These are phyloP conservation scores for Cynaeus angustus DNA, from an alignment of 2,888 invertebrate genomes.

Conservation along the genomic window DNA sequence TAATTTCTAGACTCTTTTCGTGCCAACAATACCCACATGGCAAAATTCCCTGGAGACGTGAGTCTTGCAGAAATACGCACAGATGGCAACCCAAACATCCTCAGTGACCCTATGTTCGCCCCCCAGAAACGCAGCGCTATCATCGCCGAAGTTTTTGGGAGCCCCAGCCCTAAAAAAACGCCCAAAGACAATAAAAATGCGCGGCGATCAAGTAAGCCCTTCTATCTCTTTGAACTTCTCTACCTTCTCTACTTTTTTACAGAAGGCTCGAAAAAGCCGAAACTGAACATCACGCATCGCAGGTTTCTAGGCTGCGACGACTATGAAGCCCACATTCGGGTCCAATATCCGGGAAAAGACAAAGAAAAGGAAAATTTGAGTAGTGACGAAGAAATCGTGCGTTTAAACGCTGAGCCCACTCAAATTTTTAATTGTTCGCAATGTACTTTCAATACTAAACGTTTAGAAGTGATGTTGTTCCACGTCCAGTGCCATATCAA, in stretches of 20 bases:
- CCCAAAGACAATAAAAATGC: slow-evolving; percentile 58
- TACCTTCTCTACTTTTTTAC: background rate
- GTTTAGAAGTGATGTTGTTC: slow-evolving; percentile 83
- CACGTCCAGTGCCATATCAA: slow-evolving; percentile 83
- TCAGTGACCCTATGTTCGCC: slow-evolving; percentile 76
- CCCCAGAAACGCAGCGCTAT: slow-evolving; percentile 74
- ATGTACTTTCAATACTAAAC: slow-evolving; percentile 76
- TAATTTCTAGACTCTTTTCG: slow-evolving; percentile 73
- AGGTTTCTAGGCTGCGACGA: slow-evolving; percentile 71
- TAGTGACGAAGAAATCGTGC: slow-evolving; percentile 58
- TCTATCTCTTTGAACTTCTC: no score
- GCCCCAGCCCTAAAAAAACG: slow-evolving; percentile 69
- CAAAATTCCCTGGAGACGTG: slow-evolving; percentile 87
- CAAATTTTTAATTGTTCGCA: slow-evolving; percentile 58
- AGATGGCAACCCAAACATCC: slow-evolving; percentile 81
- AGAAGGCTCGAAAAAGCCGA: slow-evolving; percentile 57
- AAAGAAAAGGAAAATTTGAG: slow-evolving; percentile 57
- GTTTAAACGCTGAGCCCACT: slow-evolving; percentile 57
- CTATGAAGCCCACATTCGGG: slow-evolving; percentile 79
- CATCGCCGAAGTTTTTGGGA: slow-evolving; percentile 73
- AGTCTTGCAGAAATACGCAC: slow-evolving; percentile 82
- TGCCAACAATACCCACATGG: slow-evolving; percentile 80
- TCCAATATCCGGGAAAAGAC: slow-evolving; percentile 74
- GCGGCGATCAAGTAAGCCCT: slow-evolving; percentile 51
- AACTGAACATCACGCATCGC: slow-evolving; percentile 70